Conservation (phyloP, 2,113 vertebrate species). For the Poeciliopsis occidentalis region DNA sequence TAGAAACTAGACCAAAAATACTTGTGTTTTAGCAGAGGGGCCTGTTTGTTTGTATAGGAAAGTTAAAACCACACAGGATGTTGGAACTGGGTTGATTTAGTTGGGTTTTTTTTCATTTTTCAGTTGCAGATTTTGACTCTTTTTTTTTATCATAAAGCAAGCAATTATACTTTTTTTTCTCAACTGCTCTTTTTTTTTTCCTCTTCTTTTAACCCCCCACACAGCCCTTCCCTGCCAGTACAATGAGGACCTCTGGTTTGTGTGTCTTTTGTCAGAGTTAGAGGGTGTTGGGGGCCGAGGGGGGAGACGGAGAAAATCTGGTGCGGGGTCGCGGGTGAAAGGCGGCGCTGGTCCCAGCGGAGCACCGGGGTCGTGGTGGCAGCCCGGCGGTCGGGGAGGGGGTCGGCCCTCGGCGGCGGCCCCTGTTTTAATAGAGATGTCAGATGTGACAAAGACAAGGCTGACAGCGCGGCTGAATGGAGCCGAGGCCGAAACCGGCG, state of each 20-base stretch:
- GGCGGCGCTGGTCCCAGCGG: constrained; percentile 60
- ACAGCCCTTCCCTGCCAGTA: constrained; percentile 20
- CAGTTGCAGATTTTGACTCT: background rate
- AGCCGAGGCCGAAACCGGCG: constrained; percentile 52
- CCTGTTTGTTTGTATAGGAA: background rate
- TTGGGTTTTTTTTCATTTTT: no score
- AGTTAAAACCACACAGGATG: background rate
- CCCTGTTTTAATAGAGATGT: constrained; percentile 82
- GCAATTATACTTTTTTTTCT: constrained; percentile 18
- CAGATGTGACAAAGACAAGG: constrained; percentile 81
- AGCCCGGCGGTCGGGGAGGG: constrained; percentile 48
- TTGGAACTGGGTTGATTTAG: background rate
- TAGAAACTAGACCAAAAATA: no score
- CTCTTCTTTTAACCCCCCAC: constrained; percentile 18
- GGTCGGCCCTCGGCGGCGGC: constrained; percentile 64
- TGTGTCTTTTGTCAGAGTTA: constrained; percentile 41
- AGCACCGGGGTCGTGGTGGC: constrained; percentile 70
- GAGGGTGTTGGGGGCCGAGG: constrained; percentile 15
- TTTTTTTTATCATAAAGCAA: constrained; percentile 6
- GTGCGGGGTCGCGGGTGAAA: constrained; percentile 69
- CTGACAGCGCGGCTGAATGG: constrained; percentile 80
- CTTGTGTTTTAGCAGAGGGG: no score
- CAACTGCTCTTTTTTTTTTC: constrained; percentile 60
- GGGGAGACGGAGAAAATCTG: constrained; percentile 56
- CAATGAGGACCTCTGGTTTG: constrained; percentile 68